Evolutionary conservation across 2,113 vertebrate species (phyloP), one percentile per base, ranked within the genome.

Genomic region (Macquaria australasica): DNA sequence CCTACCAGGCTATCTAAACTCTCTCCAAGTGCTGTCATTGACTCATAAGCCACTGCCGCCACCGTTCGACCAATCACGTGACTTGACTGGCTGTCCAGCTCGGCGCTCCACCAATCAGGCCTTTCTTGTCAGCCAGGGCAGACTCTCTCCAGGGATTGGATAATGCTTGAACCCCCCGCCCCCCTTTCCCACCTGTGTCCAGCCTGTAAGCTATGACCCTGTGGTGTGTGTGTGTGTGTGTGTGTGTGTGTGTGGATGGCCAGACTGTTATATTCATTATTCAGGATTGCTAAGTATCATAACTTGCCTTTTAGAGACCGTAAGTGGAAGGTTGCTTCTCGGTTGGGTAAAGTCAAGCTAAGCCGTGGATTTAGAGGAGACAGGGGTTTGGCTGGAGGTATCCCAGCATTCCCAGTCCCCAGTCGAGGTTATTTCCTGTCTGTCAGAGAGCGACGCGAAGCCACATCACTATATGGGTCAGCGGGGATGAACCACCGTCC

Each of bases 161-260:
- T 88, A 86, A 93, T 92, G 91, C 93, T 92, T 91, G 92, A 94
- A 91, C 31, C 28, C 85, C 88, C 74, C 67, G 1, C 5, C 69
- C 63, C 87, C 85, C 20, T 72, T 5, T 68, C 81, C 87, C 75
- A 90, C 90, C 91, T 88, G 85, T 91, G 87, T 93, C 93, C 94
- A 95, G 92, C 91, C 88, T 90, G 81, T 95, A 94, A 95, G 92
- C 94, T 95, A 94, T 85, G 75, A 89, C 85, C 85, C 86, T 83
- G 83, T 91, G 88, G 87, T 77, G 80, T 81, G 68, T 77, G 48
- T 70, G 25, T 73, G 79, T 70, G 70, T 71, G 58, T 51, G 55
- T 74, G 31, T 55, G 43, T 58, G 66, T 50, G 20, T 79, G 50
- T 55, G 79, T 73, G 79, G 25, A 73, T 78, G 89, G 86, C 84